Evolutionary conservation across 92 coral and sea anemone genomes (phyloP), one percentile per base, ranked within the genome.

Genomic region (Porites rus): DNA sequence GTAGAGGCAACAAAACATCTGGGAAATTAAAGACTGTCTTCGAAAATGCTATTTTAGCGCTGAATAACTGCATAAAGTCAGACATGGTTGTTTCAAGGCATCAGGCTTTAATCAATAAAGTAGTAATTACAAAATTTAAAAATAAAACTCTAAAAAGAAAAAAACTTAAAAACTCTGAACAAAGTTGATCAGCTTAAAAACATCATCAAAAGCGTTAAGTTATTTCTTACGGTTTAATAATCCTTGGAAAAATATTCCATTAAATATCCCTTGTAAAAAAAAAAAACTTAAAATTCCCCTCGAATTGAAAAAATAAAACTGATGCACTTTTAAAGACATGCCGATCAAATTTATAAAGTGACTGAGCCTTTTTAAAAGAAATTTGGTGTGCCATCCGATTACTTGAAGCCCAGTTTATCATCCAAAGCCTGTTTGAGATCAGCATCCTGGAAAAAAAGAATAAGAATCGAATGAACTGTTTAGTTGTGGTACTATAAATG

Each of bases 401-500:
- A 74, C 17, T 81, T 70, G 9, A 81, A 20, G 16, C 78, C 69
- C 69, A 81, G 69, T 64, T 71, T 81, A 19, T 62, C 21, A 25
- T 31, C 38, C 86, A 82, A 46, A 72, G 86, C 61, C 50, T 63
- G 58, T 65, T 17, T 61, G 10, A 74, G 38, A 46, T 83, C 79
- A 8, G 61, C 65, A 65, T 64, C 61, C 74, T 74, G 54, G 51
- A 74, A 74, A 74, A 62, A 56, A 19, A 25, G 19, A 28, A 6
- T n/a, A 17, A 16, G 0, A 78, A 6, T 18, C 17, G 12, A n/a
- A 20, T 72, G 19, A 8, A 14, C 19, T 19, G 9, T 0, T 10
- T 8, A 7, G 13, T 17, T 38, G 46, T 38, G 46, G 46, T 4
- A 4, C 6, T 38, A 38, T 4, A 38, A 38, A 38, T 38, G 5